These are phyloP conservation scores for Elachura formosa DNA, from an alignment of 2,113 vertebrate species.

Conservation along the genomic window DNA sequence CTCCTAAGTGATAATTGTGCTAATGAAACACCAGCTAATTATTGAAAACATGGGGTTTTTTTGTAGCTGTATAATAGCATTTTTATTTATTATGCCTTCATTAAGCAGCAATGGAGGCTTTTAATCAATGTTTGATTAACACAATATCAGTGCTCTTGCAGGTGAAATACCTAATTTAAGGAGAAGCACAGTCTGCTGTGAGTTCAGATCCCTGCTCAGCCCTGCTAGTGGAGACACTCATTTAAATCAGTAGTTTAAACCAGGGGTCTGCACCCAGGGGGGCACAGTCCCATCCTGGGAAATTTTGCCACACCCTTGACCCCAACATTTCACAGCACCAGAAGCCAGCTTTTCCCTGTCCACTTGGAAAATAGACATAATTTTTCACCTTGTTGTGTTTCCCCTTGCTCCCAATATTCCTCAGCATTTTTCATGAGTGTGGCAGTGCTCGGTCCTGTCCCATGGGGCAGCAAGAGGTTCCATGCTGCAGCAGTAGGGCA, in stretches of 20 bases:
- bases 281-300: neutral
- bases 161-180: neutral
- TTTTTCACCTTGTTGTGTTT: neutral
- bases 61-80: slow-evolving; percentile 28
- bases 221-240: fast-evolving
- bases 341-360: neutral
- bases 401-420: neutral
- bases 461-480: neutral
- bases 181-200: neutral
- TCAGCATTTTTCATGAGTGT: neutral
- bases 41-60: slow-evolving; percentile 27
- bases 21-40: slow-evolving; percentile 47
- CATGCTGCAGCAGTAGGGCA: neutral
- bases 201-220: neutral
- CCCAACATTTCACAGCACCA: neutral
- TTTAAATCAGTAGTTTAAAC: neutral
- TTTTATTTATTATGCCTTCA: slow-evolving; percentile 15
- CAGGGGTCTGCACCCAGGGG: neutral
- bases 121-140: slow-evolving; percentile 49
- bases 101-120: slow-evolving; percentile 6
- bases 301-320: neutral
- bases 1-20: slow-evolving; percentile 22
- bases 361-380: neutral
- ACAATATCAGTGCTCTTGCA: neutral
- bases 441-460: neutral